Base-by-base conservation (phyloP, 2,797 vertebrate species). In the Hephaestus fuliginosus region DNA sequence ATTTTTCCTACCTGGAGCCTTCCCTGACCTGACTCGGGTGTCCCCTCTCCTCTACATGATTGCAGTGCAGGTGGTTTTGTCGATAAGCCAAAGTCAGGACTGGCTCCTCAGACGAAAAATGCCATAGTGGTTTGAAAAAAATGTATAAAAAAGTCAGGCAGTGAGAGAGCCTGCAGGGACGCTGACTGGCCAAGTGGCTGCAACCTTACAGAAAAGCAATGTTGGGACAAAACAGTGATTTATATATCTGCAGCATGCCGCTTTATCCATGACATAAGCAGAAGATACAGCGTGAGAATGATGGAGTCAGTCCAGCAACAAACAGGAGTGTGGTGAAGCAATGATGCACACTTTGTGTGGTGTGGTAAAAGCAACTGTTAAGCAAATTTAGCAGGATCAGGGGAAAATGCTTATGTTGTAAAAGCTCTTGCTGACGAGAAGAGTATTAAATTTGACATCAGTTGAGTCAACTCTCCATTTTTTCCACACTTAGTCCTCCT, bases 41-140 rank as follows among this genome's bases (percentile, higher is more conserved):
- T 82, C 80, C 80, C 70, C 70, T 67, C 60, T 68, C 71, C 58
- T 76, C 75, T 70, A 64, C 82, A 51, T 86, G 86, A 90, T 88
- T 83, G 81, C 75, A 64, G 86, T 87, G 86, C 88, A 87, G 88
- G 77, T 89, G 90, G 81, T 83, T 70, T 62, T 86, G 88, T 89
- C 69, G 82, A 94, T 92, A 90, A 93, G 87, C 85, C 83, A 86
- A 86, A 86, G 77, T 88, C 79, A 76, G 78, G 78, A 80, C 88
- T 80, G 83, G 65, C 85, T 84, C 67, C 68, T 77, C 63, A 80
- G 78, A 87, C 75, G 84, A 86, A 89, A 89, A 63, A 53, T 74
- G 67, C 76, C 22, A 4, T 49, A 52, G 69, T 55, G 56, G 60
- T 78, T 80, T 65, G 58, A 48, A 44, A 55, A 55, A 49, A 22